Evolutionary conservation across 1,140 invertebrate species (phyloP).

Genomic region (Drosophila elegans): DNA sequence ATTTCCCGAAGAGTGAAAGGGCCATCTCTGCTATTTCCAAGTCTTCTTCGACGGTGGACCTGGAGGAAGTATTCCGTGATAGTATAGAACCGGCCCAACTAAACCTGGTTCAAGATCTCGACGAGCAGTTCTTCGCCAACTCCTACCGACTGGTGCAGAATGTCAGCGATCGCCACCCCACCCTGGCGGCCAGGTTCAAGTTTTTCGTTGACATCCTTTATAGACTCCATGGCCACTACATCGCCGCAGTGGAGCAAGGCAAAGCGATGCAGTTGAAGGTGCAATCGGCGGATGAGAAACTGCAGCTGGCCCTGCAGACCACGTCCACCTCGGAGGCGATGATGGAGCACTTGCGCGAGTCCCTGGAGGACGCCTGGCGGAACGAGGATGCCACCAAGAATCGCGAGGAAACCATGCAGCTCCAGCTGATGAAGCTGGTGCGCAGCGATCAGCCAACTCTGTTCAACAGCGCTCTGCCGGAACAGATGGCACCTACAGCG

Average conservation of each 20-base stretch:
- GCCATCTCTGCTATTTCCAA: neutral
- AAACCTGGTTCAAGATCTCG: constrained; percentile 42
- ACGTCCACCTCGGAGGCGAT: constrained; percentile 38
- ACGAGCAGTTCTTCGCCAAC: constrained; percentile 39
- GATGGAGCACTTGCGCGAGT: constrained; percentile 39
- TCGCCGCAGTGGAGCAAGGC: constrained; percentile 1
- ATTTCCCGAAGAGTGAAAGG: too few species aligned
- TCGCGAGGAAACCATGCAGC: constrained; percentile 10
- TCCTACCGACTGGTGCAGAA: constrained; percentile 48
- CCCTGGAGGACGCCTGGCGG: constrained; percentile 61
- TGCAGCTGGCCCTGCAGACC: constrained; percentile 36
- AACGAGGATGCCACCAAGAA: constrained; percentile 29
- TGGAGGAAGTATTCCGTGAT: constrained; percentile 9
- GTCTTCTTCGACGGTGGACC: neutral
- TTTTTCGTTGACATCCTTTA: constrained; percentile 53
- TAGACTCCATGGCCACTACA: constrained; percentile 46
- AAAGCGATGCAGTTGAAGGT: constrained; percentile 14
- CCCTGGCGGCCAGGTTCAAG: constrained; percentile 55
- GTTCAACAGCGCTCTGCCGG: neutral
- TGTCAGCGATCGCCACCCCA: constrained; percentile 3
- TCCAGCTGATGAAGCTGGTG: neutral
- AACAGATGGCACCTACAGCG: neutral
- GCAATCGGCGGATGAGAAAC: constrained; percentile 35
- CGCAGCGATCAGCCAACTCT: neutral
- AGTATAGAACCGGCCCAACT: constrained; percentile 34